phyloP scores from a whole-genome alignment of 2,797 vertebrate genomes.

The Scarus forsteni region DNA sequence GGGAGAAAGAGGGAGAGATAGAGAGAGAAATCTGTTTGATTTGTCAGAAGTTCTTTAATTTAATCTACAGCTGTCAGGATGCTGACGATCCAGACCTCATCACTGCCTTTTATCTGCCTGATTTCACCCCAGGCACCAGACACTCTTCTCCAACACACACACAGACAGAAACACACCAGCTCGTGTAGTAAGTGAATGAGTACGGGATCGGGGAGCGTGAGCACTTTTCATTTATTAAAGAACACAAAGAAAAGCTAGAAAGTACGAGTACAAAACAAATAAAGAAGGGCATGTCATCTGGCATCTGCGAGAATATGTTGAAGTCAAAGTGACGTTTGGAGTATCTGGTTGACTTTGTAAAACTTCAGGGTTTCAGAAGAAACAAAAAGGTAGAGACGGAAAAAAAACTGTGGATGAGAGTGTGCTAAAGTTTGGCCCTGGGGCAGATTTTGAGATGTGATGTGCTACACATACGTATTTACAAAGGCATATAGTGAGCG shows the following conservation, averaged over 20 bases:
- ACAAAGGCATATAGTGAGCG: not conserved
- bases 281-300: conserved; percentile 28
- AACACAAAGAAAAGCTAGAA: conserved; percentile 56
- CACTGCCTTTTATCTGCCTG: conserved; percentile 91
- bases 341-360: conserved; percentile 40
- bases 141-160: conserved; percentile 57
- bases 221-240: conserved; percentile 57
- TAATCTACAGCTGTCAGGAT: conserved; percentile 99
- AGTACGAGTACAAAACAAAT: conserved; percentile 33
- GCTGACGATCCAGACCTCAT: conserved; percentile 91
- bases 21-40: conserved; percentile 95
- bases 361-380: not conserved
- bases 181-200: conserved; percentile 19
- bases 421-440: conserved; percentile 3
- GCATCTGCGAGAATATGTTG: conserved; percentile 20
- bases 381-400: conserved; percentile 4
- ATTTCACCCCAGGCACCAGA: conserved; percentile 90
- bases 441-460: conserved; percentile 11
- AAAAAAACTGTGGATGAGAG: conserved; percentile 1
- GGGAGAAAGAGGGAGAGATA: conserved; percentile 77
- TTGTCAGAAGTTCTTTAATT: conserved; percentile 97
- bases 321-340: conserved; percentile 24
- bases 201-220: conserved; percentile 35
- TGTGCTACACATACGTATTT: not conserved
- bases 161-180: conserved; percentile 15